phyloP scores from a whole-genome alignment of 2,113 vertebrate genomes.

The Hemiscyllium ocellatum region DNA sequence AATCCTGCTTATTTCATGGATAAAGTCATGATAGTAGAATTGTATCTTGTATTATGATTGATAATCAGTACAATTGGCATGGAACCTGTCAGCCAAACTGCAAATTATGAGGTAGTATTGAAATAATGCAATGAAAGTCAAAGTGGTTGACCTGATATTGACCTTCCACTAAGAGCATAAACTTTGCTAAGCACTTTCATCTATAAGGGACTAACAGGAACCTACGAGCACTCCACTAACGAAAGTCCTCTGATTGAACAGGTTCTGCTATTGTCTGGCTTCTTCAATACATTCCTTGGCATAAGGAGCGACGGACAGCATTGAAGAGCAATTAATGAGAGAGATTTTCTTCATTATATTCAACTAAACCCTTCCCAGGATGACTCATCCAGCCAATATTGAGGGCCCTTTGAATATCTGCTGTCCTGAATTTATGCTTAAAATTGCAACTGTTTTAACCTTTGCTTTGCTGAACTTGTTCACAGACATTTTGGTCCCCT shows the following conservation, averaged over 20 bases:
- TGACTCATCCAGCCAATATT: neutral
- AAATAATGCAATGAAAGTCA: conserved; percentile 34
- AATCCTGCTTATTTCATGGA: conserved; percentile 25
- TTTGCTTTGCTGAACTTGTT: neutral
- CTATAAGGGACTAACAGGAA: neutral
- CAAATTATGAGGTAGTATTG: conserved; percentile 25
- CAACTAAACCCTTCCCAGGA: neutral
- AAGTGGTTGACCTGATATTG: conserved; percentile 23
- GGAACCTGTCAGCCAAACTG: neutral
- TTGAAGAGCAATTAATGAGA: neutral
- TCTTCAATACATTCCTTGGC: neutral
- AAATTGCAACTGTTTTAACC: neutral
- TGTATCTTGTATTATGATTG: conserved; percentile 36
- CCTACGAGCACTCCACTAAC: neutral
- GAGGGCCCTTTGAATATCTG: neutral
- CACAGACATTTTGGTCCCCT: no score
- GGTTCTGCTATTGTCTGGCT: neutral
- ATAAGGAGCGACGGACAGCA: neutral
- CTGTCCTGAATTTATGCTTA: neutral
- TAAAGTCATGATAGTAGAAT: neutral
- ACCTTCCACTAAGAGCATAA: conserved; percentile 8
- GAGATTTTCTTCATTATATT: conserved; percentile 8
- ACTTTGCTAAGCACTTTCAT: neutral
- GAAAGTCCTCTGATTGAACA: neutral
- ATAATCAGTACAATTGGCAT: conserved; percentile 31